Conservation (phyloP, 2,888 invertebrate genomes). For the Lasioglossum marginatum region DNA sequence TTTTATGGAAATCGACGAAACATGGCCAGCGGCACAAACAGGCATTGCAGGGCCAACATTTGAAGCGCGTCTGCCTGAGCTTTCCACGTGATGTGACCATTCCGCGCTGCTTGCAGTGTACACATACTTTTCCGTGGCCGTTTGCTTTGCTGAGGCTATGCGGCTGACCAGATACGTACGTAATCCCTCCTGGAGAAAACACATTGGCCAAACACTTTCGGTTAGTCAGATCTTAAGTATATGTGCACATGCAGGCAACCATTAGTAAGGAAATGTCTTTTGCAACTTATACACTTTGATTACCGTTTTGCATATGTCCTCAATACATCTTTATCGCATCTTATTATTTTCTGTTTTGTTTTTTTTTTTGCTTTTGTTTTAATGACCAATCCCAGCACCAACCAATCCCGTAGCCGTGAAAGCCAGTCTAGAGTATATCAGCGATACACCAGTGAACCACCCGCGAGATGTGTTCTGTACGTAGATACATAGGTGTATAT, state of each 20-base stretch:
- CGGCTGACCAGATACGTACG: constrained; percentile 84
- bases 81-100: constrained; percentile 84
- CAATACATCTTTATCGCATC: neutral
- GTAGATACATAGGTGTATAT: neutral
- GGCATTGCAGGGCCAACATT: constrained; percentile 84
- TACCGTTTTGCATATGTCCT: neutral
- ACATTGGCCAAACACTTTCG: constrained; percentile 80
- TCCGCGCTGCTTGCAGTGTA: constrained; percentile 84
- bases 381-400: constrained; percentile 83
- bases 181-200: constrained; percentile 84
- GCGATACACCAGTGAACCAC: constrained; percentile 50
- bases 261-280: constrained; percentile 78
- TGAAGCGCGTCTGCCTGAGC: constrained; percentile 84
- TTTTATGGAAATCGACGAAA: constrained; percentile 84
- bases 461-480: constrained; percentile 39
- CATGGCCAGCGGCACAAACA: constrained; percentile 84
- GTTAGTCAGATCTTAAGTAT: constrained; percentile 79
- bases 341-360: neutral
- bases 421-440: constrained; percentile 78
- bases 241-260: constrained; percentile 83
- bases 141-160: constrained; percentile 85
- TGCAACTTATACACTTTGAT: constrained; percentile 22
- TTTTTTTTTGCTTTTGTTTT: neutral
- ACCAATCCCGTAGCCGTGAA: constrained; percentile 81
- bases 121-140: constrained; percentile 84